phyloP scores from a whole-genome alignment of 2,888 invertebrate species.

The Phorcus lineatus region DNA sequence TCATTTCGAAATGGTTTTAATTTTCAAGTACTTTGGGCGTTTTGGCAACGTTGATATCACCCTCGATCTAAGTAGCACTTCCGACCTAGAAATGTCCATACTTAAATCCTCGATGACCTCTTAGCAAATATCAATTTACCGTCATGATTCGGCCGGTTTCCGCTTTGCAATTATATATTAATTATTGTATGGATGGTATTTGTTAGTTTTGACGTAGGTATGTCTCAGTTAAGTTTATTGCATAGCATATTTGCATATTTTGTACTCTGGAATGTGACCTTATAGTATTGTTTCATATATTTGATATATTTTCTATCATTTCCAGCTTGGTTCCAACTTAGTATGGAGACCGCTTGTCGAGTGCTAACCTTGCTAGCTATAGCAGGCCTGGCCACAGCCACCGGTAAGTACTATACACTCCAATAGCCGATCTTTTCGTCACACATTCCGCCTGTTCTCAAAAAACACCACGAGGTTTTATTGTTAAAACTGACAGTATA shows the following conservation, averaged over 20 bases:
- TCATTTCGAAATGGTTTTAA: too few species aligned
- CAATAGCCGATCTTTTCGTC: background rate
- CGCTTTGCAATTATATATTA: too few species aligned
- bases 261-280: background rate
- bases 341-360: background rate
- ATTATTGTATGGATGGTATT: too few species aligned
- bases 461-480: slow-evolving; percentile 13
- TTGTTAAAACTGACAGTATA: slow-evolving; percentile 20
- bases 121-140: too few species aligned
- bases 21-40: too few species aligned
- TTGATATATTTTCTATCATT: background rate
- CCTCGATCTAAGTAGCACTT: background rate
- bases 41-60: too few species aligned
- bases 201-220: too few species aligned
- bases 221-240: too few species aligned
- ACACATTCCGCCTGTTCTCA: background rate
- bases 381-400: background rate
- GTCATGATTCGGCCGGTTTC: too few species aligned
- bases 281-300: background rate
- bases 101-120: background rate
- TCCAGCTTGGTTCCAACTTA: background rate
- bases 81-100: background rate
- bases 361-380: background rate
- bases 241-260: too few species aligned
- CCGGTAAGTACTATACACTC: background rate